A percentile compares a stretch with the other conserved stretches of the same genome.
These are phyloP conservation scores for Acanthurus tractus DNA, from an alignment of 2,797 vertebrate genomes.

Conservation along the genomic window DNA sequence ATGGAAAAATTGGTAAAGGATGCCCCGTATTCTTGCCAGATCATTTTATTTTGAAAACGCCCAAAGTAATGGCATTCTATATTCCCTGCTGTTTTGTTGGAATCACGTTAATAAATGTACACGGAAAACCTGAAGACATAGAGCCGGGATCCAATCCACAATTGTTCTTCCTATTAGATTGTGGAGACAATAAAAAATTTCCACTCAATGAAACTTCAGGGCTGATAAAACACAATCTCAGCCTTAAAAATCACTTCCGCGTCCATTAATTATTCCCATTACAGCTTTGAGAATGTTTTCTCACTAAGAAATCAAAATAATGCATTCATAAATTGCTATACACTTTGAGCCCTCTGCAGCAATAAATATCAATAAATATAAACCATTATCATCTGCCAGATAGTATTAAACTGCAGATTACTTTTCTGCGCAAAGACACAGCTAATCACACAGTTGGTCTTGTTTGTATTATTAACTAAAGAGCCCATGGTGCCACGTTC, in stretches of 20 bases:
- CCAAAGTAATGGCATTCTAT: neutral
- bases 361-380: constrained; percentile 38
- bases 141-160: neutral
- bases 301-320: constrained; percentile 31
- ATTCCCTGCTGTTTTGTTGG: constrained; percentile 17
- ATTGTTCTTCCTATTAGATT: constrained; percentile 22
- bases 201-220: constrained; percentile 42
- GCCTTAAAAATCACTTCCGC: constrained; percentile 33
- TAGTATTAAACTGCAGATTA: constrained; percentile 31
- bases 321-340: constrained; percentile 43
- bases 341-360: constrained; percentile 18
- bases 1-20: neutral
- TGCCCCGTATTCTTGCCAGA: neutral
- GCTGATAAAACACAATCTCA: constrained; percentile 43
- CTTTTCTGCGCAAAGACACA: constrained; percentile 11
- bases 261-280: constrained; percentile 51
- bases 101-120: constrained; percentile 28
- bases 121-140: constrained; percentile 4
- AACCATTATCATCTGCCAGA: constrained; percentile 24
- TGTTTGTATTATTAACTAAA: constrained; percentile 49
- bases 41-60: constrained; percentile 17
- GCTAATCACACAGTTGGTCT: constrained; percentile 24
- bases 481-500: constrained; percentile 19
- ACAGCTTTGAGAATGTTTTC: constrained; percentile 38
- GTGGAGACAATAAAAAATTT: constrained; percentile 37